These are phyloP conservation scores for Bettongia penicillata DNA, from an alignment of 2,113 vertebrate species.

Conservation along the genomic window DNA sequence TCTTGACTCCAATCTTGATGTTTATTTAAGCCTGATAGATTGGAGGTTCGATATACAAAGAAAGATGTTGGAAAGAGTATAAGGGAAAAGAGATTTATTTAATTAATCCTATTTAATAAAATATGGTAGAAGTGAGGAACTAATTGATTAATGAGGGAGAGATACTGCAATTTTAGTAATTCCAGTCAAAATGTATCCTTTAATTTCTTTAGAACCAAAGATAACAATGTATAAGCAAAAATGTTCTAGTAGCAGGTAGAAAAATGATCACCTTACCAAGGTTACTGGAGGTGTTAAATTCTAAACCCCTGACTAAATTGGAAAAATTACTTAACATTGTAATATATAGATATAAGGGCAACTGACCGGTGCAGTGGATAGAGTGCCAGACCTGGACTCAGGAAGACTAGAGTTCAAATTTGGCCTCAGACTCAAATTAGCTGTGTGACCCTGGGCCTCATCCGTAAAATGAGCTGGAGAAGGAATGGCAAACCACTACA, in stretches of 20 bases:
- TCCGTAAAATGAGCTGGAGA: not conserved
- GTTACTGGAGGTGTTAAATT: not conserved
- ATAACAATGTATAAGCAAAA: not conserved
- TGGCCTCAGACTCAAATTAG: not conserved
- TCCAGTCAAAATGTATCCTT: not conserved
- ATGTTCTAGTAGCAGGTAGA: not conserved
- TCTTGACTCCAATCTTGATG: not conserved
- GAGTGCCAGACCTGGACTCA: not conserved
- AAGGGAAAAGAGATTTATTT: not conserved
- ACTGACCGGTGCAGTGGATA: not conserved
- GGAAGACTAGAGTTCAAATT: not conserved
- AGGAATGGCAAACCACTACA: not conserved
- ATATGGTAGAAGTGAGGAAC: not conserved
- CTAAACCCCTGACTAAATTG: not conserved
- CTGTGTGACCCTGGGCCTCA: not conserved
- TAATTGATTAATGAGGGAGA: not conserved
- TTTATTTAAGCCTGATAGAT: not conserved
- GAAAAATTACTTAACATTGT: not conserved
- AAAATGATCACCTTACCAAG: not conserved
- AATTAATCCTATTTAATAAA: not conserved
- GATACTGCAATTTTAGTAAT: not conserved
- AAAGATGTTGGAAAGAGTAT: not conserved
- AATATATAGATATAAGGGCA: not conserved
- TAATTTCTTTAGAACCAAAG: not conserved
- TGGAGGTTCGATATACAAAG: not conserved